Evolutionary conservation across 1,140 invertebrate species (phyloP).

Genomic region (Planococcus citri): DNA sequence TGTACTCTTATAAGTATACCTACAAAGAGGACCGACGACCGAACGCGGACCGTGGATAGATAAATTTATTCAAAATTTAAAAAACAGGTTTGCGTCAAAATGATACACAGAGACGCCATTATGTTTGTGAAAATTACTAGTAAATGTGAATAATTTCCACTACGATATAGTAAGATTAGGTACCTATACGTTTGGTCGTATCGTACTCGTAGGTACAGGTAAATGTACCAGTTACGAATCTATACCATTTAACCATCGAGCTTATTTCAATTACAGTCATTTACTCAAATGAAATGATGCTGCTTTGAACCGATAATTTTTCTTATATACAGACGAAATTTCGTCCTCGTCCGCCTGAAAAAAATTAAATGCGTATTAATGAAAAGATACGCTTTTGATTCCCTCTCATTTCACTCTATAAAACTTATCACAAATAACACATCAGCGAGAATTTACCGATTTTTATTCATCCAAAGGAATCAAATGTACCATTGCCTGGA

Average conservation of each 20-base stretch:
- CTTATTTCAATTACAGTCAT: constrained; percentile 17
- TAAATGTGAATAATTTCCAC: background rate
- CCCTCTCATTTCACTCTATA: background rate
- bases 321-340: background rate
- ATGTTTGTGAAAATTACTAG: constrained; percentile 3
- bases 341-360: background rate
- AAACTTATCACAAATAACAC: background rate
- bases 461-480: background rate
- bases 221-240: background rate
- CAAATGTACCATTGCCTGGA: background rate
- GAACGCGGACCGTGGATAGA: too few species aligned
- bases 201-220: background rate
- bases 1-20: background rate
- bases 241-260: constrained; percentile 5
- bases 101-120: background rate
- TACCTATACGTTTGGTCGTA: background rate
- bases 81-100: background rate
- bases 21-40: too few species aligned
- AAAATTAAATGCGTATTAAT: background rate
- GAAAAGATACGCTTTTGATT: background rate
- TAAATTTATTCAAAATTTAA: constrained; percentile 5
- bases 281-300: constrained; percentile 7
- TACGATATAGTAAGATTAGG: too few species aligned
- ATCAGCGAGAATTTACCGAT: background rate
- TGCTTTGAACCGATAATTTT: constrained; percentile 13